Conservation (phyloP, 2,113 vertebrate species). For the Sakesphorus luctuosus region DNA sequence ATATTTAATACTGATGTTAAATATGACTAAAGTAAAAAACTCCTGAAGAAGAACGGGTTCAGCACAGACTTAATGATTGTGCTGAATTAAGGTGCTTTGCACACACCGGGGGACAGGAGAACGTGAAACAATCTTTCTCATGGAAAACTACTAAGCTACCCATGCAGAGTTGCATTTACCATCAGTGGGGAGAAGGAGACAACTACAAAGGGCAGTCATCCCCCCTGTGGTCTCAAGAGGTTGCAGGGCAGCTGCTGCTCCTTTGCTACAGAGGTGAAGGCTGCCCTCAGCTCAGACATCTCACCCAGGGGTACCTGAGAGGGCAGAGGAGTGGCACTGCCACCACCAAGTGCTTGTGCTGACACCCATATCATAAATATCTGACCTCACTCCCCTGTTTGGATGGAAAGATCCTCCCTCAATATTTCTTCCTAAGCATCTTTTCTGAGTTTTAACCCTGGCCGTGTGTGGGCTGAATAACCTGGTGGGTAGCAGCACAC, state of each 20-base stretch:
- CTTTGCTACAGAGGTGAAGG: background rate
- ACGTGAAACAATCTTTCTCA: background rate
- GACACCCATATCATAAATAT: background rate
- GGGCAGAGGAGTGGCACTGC: background rate
- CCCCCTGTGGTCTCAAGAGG: background rate
- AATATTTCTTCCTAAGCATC: background rate
- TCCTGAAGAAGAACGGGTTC: background rate
- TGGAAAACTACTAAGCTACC: background rate
- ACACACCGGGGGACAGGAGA: background rate
- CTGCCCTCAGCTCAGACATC: background rate
- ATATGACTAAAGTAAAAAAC: background rate
- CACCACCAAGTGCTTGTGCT: background rate
- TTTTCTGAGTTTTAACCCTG: background rate
- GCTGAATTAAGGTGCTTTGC: background rate
- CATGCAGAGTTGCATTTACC: background rate
- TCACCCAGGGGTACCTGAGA: background rate
- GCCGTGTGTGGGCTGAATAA: background rate
- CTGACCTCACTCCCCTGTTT: background rate
- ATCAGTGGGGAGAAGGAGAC: background rate
- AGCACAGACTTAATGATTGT: background rate
- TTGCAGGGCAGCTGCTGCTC: background rate
- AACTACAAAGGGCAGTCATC: background rate
- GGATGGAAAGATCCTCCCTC: background rate
- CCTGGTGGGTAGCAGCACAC: background rate
- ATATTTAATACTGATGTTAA: background rate